Percentiles rank a stretch among this genome's conserved stretches.
phyloP scores from a whole-genome alignment of 2,888 invertebrate genomes.

The Sinelater perroti region DNA sequence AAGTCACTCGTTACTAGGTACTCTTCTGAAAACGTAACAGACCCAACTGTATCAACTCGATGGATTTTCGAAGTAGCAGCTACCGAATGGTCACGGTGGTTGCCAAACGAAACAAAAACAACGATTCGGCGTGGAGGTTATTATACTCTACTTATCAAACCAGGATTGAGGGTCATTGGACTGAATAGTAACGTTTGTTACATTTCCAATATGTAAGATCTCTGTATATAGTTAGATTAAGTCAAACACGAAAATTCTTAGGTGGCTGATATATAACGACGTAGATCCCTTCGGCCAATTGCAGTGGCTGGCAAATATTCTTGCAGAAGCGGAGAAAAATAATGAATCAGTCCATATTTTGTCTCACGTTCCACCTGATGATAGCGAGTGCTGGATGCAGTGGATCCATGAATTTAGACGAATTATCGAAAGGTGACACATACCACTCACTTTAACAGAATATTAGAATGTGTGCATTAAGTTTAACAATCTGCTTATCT shows the following conservation, averaged over 20 bases:
- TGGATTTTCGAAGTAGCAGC: conserved; percentile 79
- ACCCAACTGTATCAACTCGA: conserved; percentile 63
- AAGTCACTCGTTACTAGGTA: too few relatives aligned
- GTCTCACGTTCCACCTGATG: conserved; percentile 56
- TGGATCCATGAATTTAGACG: conserved; percentile 76
- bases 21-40: conserved; percentile 65
- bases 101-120: conserved; percentile 68
- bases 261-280: conserved; percentile 59
- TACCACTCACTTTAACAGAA: too few relatives aligned
- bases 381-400: conserved; percentile 69
- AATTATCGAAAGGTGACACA: conserved; percentile 41
- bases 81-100: conserved; percentile 74
- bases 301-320: conserved; percentile 79
- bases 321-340: conserved; percentile 76
- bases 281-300: conserved; percentile 78
- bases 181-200: conserved; percentile 82
- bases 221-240: too few relatives aligned
- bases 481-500: too few relatives aligned
- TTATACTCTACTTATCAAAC: conserved; percentile 71
- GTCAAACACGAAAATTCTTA: too few relatives aligned
- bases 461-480: too few relatives aligned
- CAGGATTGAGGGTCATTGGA: conserved; percentile 76
- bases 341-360: conserved; percentile 67
- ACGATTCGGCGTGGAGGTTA: conserved; percentile 74
- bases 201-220: conserved; percentile 16